Evolutionary conservation across 2,113 vertebrate genomes (phyloP).

Genomic region (Melospiza georgiana): DNA sequence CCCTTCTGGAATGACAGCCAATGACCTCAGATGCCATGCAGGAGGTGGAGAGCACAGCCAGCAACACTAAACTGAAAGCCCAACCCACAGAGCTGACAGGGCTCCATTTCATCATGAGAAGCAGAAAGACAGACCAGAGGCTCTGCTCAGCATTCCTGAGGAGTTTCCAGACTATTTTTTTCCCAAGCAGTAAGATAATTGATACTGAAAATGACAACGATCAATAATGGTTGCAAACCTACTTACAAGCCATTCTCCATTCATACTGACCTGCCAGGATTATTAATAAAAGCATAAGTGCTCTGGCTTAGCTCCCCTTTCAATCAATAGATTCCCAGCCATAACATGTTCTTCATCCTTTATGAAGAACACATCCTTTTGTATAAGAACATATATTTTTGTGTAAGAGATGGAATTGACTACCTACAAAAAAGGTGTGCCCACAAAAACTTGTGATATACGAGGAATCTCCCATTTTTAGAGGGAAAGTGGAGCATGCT

Average conservation of each 20-base stretch:
- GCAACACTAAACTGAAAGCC: background rate
- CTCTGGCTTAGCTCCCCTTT: background rate
- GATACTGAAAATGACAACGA: conserved; percentile 41
- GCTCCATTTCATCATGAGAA: background rate
- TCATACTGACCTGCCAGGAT: background rate
- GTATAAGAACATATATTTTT: background rate
- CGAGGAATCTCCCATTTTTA: background rate
- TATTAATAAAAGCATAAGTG: conserved; percentile 39
- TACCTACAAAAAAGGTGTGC: background rate
- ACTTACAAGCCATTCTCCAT: conserved; percentile 35
- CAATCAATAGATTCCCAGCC: background rate
- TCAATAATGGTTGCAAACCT: background rate
- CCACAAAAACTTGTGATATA: background rate
- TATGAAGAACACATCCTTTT: background rate
- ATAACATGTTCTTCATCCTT: background rate
- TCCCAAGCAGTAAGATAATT: background rate
- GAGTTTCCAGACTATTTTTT: background rate
- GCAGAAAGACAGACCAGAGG: background rate
- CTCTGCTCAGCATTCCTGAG: background rate
- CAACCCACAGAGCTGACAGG: background rate
- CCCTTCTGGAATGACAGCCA: background rate
- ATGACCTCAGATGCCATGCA: background rate
- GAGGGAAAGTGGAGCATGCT: background rate
- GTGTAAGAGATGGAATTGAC: background rate
- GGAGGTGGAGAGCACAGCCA: background rate